Evolutionary conservation across 1,140 invertebrate species (phyloP), one percentile per base, ranked within the genome.

Genomic region (Camponotus vicinus): DNA sequence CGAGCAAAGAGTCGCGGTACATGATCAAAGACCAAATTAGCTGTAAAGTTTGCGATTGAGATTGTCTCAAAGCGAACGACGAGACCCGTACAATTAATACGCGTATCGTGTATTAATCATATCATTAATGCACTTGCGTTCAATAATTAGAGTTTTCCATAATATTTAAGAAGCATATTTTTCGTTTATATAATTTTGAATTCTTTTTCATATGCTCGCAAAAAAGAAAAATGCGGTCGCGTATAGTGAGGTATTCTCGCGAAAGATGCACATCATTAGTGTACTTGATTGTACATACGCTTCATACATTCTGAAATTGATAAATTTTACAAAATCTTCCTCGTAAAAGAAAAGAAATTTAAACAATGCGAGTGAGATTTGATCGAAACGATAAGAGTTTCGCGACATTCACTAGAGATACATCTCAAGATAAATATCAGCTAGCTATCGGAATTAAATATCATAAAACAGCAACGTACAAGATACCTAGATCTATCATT

Each of bases 1-100:
- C 42, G 63, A 79, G 80, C 69, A 87, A 82, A 80, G 85, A 75
- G 63, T 18, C 7, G 27, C n/a, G 40, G 7, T 82, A 55, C 42
- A 45, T 8, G n/a, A 79, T 79, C 64, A 27, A 42, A 73, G 55
- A 55, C 79, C 55, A 83, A 83, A 83, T 83, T 75, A 18, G 1
- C 13, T 69, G 37, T 27, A 73, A 75, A 40, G 18, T 63, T 77
- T 64, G 15, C 37, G 75, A 40, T 42, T 34, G 34, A 15, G 55
- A 34, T 55, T 42, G 40, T 42, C 40, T 75, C 3, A 4, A 34
- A 59, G 32, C 13, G n/a, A 75, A 42, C 11, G 21, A 42, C 34
- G 34, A 42, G n/a, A 7, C 3, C 5, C 15, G 4, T 49, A 49
- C 45, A 49, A 49, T 21, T 21, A 21, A 21, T 21, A 21, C 21